Evolutionary conservation across 2,888 invertebrate genomes (phyloP).

Genomic region (Scaptomyza parva): DNA sequence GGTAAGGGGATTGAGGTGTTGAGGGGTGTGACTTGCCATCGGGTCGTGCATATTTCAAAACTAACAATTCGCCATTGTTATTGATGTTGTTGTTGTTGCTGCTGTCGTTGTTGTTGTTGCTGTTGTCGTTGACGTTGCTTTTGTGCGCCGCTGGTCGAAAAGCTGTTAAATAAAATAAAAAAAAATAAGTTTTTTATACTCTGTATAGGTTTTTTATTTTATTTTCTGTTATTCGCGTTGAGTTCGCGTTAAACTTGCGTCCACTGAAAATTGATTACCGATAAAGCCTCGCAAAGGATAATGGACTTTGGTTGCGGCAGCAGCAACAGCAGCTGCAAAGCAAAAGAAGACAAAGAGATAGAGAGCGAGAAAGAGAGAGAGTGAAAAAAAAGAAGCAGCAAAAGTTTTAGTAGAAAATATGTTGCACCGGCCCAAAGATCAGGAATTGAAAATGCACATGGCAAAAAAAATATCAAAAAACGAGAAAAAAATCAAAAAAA

Average conservation of each 20-base stretch:
- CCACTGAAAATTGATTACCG: constrained; percentile 77
- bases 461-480: constrained; percentile 35
- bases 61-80: constrained; percentile 62
- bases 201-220: constrained; percentile 9
- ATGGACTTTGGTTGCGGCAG: constrained; percentile 73
- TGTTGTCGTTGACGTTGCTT: constrained; percentile 47
- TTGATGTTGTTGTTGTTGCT: constrained; percentile 34
- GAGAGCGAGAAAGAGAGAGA: background rate
- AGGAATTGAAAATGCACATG: constrained; percentile 40
- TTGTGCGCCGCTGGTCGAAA: constrained; percentile 53
- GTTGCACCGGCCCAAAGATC: constrained; percentile 55
- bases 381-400: constrained; percentile 9
- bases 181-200: constrained; percentile 14
- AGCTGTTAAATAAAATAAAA: constrained; percentile 46
- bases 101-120: constrained; percentile 37
- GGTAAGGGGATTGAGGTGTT: background rate
- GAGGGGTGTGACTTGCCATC: constrained; percentile 1
- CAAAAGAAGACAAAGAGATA: constrained; percentile 26
- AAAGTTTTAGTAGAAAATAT: constrained; percentile 29
- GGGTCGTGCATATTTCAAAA: constrained; percentile 75
- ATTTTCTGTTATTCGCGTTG: constrained; percentile 20
- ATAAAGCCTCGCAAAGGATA: constrained; percentile 75
- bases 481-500: constrained; percentile 25
- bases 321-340: constrained; percentile 39
- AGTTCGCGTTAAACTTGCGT: constrained; percentile 35